Conservation (phyloP, 2,113 vertebrate species). For the Hippocampus guttulatus region DNA sequence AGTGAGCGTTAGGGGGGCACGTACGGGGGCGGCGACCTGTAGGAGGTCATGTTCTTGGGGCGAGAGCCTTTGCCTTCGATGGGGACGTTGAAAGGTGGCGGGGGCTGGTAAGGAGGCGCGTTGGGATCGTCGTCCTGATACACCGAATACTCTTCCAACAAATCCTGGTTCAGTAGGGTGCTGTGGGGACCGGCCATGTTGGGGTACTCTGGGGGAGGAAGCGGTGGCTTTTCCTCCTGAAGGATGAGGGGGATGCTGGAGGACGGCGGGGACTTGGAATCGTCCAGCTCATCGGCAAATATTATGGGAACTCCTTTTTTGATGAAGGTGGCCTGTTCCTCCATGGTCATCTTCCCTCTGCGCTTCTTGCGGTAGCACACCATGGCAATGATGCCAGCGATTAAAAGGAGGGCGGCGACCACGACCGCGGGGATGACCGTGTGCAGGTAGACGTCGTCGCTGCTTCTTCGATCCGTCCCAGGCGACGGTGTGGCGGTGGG, state of each 20-base stretch:
- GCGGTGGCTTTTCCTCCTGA: conserved; percentile 93
- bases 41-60: conserved; percentile 97
- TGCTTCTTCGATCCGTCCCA: conserved; percentile 80
- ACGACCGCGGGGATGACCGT: conserved; percentile 93
- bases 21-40: conserved; percentile 94
- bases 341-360: conserved; percentile 90
- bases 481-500: conserved; percentile 69
- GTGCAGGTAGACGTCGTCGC: conserved; percentile 90
- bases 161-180: conserved; percentile 87
- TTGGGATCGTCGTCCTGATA: conserved; percentile 93
- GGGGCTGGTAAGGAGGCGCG: conserved; percentile 91
- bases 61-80: conserved; percentile 94
- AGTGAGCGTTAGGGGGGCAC: conserved; percentile 85
- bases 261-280: conserved; percentile 91
- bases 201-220: conserved; percentile 90
- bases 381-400: conserved; percentile 94
- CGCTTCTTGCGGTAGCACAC: conserved; percentile 96
- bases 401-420: conserved; percentile 88
- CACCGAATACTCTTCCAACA: conserved; percentile 86
- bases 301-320: conserved; percentile 98
- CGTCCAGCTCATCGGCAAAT: conserved; percentile 92
- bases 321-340: conserved; percentile 97
- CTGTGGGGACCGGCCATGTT: conserved; percentile 88
- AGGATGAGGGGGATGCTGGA: conserved; percentile 96
- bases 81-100: conserved; percentile 89